phyloP scores from a whole-genome alignment of 2,113 vertebrate genomes.

The Eidolon helvum region DNA sequence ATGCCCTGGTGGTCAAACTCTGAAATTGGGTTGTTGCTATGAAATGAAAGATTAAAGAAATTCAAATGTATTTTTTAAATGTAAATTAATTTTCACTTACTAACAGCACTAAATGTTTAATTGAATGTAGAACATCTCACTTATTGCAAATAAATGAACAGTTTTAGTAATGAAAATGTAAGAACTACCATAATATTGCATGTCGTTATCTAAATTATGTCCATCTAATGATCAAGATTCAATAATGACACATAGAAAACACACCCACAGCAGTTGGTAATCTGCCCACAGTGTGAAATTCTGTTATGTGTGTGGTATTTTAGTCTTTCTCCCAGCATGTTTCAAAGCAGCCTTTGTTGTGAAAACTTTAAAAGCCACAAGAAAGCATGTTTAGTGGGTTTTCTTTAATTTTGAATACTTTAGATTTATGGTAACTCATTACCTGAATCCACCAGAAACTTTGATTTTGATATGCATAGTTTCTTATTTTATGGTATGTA shows the following conservation, averaged over 20 bases:
- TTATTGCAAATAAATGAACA: slow-evolving; percentile 32
- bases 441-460: background rate
- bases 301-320: background rate
- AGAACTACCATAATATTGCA: background rate
- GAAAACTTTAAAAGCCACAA: slow-evolving; percentile 36
- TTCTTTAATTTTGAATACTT: background rate
- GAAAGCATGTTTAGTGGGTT: background rate
- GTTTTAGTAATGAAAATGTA: background rate
- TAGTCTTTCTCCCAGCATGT: background rate
- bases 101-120: slow-evolving; percentile 27
- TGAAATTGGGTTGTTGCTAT: background rate
- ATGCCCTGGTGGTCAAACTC: background rate
- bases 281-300: background rate
- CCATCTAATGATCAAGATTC: background rate
- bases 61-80: slow-evolving; percentile 3
- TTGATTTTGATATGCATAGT: background rate
- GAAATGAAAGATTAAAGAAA: slow-evolving; percentile 26
- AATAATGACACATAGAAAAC: slow-evolving; percentile 1
- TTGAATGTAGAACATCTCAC: slow-evolving; percentile 1
- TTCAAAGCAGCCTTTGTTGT: slow-evolving; percentile 31
- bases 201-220: background rate
- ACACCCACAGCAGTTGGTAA: background rate
- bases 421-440: background rate
- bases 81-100: slow-evolving; percentile 4
- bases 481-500: background rate